Conservation (phyloP, 2,797 vertebrate genomes). For the Buphagus erythrorhynchus region DNA sequence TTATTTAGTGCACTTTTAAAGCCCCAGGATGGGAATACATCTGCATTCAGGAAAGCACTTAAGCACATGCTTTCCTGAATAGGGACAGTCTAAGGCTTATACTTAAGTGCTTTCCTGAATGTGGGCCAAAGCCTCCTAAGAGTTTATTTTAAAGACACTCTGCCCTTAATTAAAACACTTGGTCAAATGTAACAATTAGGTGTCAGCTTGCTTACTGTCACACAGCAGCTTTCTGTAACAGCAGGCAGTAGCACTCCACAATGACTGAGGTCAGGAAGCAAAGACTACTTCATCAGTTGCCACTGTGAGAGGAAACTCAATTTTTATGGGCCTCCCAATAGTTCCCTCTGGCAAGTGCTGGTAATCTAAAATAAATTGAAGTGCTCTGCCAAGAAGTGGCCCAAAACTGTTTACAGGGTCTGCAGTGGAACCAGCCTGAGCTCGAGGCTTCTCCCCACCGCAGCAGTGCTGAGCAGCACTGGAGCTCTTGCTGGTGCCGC, state of each 20-base stretch:
- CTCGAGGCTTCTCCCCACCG: not conserved
- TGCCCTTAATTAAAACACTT: conserved; percentile 48
- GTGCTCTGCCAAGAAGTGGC: not conserved
- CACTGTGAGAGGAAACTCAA: not conserved
- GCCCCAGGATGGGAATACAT: conserved; percentile 30
- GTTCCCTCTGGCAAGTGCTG: not conserved
- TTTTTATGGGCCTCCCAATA: conserved; percentile 42
- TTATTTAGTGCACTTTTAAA: conserved; percentile 30
- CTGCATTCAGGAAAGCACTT: conserved; percentile 63
- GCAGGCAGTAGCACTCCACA: not conserved
- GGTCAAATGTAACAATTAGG: conserved; percentile 31
- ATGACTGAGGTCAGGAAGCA: conserved; percentile 9
- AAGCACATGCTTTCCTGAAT: conserved; percentile 53
- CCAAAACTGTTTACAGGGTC: conserved; percentile 6
- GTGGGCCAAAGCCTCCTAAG: conserved; percentile 8
- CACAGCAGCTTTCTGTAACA: conserved; percentile 2
- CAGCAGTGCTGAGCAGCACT: not conserved
- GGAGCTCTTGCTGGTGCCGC: not conserved
- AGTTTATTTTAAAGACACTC: conserved; percentile 51
- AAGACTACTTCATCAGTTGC: conserved; percentile 7
- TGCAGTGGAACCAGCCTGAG: not conserved
- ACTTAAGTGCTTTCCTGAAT: conserved; percentile 68
- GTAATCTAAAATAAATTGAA: not conserved
- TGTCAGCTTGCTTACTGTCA: conserved; percentile 38
- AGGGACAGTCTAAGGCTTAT: not conserved